These are phyloP conservation scores for Gisinianus flammeolus DNA, from an alignment of 2,888 invertebrate species.

Conservation along the genomic window DNA sequence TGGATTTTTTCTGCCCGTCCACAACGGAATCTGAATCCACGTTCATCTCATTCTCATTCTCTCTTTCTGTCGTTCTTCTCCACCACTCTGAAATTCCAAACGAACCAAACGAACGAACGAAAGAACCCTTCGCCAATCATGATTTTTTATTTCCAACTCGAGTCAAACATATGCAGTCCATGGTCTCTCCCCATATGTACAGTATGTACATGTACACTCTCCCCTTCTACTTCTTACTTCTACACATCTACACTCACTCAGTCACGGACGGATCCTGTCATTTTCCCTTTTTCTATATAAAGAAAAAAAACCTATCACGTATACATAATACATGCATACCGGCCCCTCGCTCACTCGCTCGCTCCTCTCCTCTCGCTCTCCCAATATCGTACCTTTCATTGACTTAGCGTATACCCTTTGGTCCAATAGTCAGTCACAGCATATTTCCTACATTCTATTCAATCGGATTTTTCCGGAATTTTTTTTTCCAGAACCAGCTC, in stretches of 20 bases:
- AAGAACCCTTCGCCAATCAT: slow-evolving; percentile 41
- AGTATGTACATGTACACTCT: not conserved
- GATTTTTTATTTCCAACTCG: slow-evolving; percentile 38
- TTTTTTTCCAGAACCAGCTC: too few relatives aligned
- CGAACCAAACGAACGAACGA: too few relatives aligned
- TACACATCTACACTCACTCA: slow-evolving; percentile 10
- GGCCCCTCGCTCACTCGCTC: too few relatives aligned
- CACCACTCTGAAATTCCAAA: slow-evolving; percentile 33
- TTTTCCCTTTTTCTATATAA: not conserved
- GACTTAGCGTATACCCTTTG: not conserved
- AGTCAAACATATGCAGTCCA: slow-evolving; percentile 23
- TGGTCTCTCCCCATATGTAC: slow-evolving; percentile 7
- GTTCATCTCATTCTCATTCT: slow-evolving; percentile 38
- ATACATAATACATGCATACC: not conserved
- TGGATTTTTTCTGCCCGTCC: slow-evolving; percentile 51
- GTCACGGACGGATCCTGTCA: not conserved
- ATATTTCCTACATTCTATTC: not conserved
- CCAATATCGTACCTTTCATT: slow-evolving; percentile 1
- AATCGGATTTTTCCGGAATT: not conserved
- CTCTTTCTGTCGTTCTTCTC: slow-evolving; percentile 26
- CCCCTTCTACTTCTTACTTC: not conserved
- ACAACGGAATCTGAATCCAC: slow-evolving; percentile 43
- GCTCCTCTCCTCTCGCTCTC: not conserved
- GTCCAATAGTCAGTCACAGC: not conserved
- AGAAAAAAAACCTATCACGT: not conserved